Evolutionary conservation across 2,113 vertebrate species (phyloP).

Genomic region (Camelus dromedarius): DNA sequence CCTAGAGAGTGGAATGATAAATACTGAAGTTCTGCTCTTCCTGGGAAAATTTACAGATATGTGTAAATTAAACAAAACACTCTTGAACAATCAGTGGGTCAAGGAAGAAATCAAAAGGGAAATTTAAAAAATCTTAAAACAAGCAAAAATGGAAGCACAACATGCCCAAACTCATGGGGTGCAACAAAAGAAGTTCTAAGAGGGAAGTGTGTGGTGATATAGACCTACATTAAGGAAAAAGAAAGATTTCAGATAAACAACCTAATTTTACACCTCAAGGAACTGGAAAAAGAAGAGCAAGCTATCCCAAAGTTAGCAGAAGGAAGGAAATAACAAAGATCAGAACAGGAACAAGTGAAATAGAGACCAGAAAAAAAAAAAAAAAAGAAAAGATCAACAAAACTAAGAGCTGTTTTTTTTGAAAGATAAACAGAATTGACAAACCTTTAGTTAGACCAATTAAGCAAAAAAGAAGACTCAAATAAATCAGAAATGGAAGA

Average conservation of each 20-base stretch:
- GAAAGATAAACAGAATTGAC: not conserved
- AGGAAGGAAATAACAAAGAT: not conserved
- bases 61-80: not conserved
- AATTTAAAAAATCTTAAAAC: not conserved
- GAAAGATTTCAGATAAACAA: not conserved
- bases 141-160: not conserved
- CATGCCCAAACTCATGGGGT: not conserved
- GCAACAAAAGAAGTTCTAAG: not conserved
- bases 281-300: not conserved
- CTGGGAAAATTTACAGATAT: not conserved
- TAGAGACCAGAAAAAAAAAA: not conserved
- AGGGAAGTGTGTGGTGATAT: not conserved
- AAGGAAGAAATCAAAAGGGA: not conserved
- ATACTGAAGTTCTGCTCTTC: not conserved
- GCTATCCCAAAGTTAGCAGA: not conserved
- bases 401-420: not conserved
- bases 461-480: not conserved
- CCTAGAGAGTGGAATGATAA: not conserved
- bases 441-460: not conserved
- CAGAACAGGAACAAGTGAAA: not conserved
- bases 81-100: not conserved
- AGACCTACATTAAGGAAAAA: not conserved
- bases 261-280: not conserved
- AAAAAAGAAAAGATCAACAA: not conserved
- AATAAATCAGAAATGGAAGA: conserved; percentile 1